Evolutionary conservation across 2,888 invertebrate genomes (phyloP), one percentile per base, ranked within the genome.

Genomic region (Caenorhabditis zanzibari): DNA sequence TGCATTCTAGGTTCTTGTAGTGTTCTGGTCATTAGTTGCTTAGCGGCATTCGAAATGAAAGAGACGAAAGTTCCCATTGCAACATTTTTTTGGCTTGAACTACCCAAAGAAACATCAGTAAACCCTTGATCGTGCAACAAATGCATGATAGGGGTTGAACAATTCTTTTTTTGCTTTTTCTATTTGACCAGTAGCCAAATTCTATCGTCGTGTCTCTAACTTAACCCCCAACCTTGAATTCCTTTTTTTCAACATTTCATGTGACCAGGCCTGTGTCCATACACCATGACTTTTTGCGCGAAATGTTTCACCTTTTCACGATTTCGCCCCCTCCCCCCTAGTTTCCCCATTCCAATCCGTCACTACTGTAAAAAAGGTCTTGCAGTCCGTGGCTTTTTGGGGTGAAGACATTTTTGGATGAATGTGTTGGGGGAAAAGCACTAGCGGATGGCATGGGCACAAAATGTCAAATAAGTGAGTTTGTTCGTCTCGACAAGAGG

Each of bases 391-490:
- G 38, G 12, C 38, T 6, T 12, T 38, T 12, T 12, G 38, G 38
- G 5, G 38, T 2, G 6, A 38, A 38, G 38, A 6, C 10, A 38
- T 61, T 47, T 47, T 35, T 35, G 26, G 22, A 6, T 24, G 49
- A 44, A 22, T 24, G 35, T 26, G 12, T 44, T 26, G 24, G 61
- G 47, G 24, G 58, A 32, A 58, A 49, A 68, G 49, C 38, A 59
- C 66, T 58, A 66, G 49, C 68, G 75, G 75, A 61, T 59, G 71
- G 58, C 35, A 44, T n/a, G 44, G 58, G 54, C 41, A 79, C 68
- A 71, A 79, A 79, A 79, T 71, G 79, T 71, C 79, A 79, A 79
- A 79, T 79, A 79, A 79, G 79, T 79, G 79, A 79, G 79, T 79
- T 79, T 79, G 79, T 79, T 79, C 79, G 79, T 64, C 68, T 52